These are phyloP conservation scores for Scaptodrosophila lebanonensis DNA, from an alignment of 1,140 invertebrate species.

Conservation along the genomic window DNA sequence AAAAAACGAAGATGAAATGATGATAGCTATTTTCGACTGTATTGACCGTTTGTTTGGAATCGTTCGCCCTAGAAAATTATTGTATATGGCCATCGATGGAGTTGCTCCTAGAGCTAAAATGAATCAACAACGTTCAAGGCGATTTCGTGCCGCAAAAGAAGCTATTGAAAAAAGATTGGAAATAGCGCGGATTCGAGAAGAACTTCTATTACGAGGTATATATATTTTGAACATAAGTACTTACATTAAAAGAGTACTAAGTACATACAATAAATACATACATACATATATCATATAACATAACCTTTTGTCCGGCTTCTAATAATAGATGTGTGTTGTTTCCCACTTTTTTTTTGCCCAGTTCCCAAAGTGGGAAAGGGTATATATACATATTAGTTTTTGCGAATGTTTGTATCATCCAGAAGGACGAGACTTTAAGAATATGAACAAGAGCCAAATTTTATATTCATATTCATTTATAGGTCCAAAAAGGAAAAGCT, in stretches of 20 bases:
- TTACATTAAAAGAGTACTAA: too few relatives aligned
- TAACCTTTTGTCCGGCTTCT: too few relatives aligned
- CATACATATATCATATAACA: neutral
- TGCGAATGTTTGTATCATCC: too few relatives aligned
- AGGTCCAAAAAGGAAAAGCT: too few relatives aligned
- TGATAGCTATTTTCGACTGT: slow-evolving; percentile 99
- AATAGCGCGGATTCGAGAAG: slow-evolving; percentile 87
- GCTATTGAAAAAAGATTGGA: slow-evolving; percentile 92
- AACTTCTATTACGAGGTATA: slow-evolving; percentile 83
- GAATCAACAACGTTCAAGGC: slow-evolving; percentile 98
- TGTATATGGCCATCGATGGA: slow-evolving; percentile 99
- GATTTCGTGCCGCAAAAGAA: slow-evolving; percentile 98
- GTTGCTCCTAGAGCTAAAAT: slow-evolving; percentile 99
- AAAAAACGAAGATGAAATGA: slow-evolving; percentile 99
- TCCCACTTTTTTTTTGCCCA: too few relatives aligned
- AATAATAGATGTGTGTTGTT: too few relatives aligned
- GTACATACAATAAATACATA: neutral
- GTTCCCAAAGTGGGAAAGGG: too few relatives aligned
- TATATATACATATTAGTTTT: too few relatives aligned
- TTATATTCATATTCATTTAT: too few relatives aligned
- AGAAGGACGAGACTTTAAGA: too few relatives aligned
- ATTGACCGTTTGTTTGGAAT: slow-evolving; percentile 98
- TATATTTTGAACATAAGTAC: too few relatives aligned
- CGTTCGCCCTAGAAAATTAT: slow-evolving; percentile 93
- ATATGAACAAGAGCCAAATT: too few relatives aligned